Evolutionary conservation across 2,797 vertebrate genomes (phyloP), one percentile per base, ranked within the genome.

Genomic region (Apodemus agrarius): DNA sequence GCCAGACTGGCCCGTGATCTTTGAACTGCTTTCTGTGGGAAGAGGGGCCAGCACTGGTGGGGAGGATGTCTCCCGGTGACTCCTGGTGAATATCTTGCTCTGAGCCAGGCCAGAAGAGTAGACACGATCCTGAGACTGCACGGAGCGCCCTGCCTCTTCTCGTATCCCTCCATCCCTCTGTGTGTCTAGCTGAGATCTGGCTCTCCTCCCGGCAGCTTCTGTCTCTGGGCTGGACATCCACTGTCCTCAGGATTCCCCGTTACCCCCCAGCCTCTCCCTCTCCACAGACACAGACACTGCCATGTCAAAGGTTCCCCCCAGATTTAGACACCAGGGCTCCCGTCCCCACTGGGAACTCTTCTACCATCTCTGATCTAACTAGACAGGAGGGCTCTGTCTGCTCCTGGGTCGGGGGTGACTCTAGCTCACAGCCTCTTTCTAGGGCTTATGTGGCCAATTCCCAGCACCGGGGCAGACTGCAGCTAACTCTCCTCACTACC

Each of bases 141-240:
- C 67, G 0, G 6, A 49, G 14, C 7, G 0, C 37, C 31, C n/a
- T 61, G 16, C 34, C 43, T 3, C 79, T 16, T 74, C 37, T 46
- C 37, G 21, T 16, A 11, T 14, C 17, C 37, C 12, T 16, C 61
- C 49, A 0, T 67, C 86, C 86, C 54, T 72, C 82, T 12, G 40
- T 4, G 17, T 0, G 13, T 22, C 81, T 54, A 3, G 0, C 76
- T 16, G 21, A 54, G 1, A 3, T 3, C 74, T 17, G 1, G 16
- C 16, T 40, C 37, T 67, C 49, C 26, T 65, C 0, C 0, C 5
- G 49, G 22, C 21, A 7, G 31, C 74, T 34, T 83, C 57, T 8
- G 2, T 29, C 31, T 61, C 59, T 57, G 31, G 12, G n/a, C 65
- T 61, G 4, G 34, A 43, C 49, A 22, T 13, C 17, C 31, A 0